Evolutionary conservation across 2,113 vertebrate genomes (phyloP).

Genomic region (Arenaria interpres): DNA sequence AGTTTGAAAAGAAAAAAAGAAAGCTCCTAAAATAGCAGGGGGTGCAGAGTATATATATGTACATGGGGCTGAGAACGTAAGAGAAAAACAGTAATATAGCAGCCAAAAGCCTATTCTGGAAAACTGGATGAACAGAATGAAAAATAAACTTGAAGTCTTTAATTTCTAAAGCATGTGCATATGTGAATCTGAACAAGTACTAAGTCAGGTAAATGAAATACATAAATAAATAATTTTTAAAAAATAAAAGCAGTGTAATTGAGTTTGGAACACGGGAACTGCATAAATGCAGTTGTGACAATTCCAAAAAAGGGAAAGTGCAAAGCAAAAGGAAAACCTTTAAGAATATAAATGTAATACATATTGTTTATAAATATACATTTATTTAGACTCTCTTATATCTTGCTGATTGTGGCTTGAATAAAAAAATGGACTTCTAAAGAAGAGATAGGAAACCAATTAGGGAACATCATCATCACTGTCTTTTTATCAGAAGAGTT

Average conservation of each 20-base stretch:
- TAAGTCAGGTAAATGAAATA: not conserved
- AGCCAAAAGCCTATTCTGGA: not conserved
- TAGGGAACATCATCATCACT: not conserved
- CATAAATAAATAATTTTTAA: not conserved
- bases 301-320: not conserved
- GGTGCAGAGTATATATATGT: not conserved
- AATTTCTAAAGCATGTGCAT: not conserved
- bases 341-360: not conserved
- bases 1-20: not conserved
- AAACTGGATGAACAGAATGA: not conserved
- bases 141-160: not conserved
- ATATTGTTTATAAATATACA: not conserved
- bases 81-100: not conserved
- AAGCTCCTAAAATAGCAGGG: not conserved
- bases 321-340: not conserved
- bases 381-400: not conserved
- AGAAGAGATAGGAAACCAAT: not conserved
- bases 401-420: not conserved
- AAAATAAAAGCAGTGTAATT: not conserved
- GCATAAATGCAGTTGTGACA: not conserved
- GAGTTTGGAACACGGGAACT: not conserved
- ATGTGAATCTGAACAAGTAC: not conserved
- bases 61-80: not conserved
- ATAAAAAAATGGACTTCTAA: not conserved
- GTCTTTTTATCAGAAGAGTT: conserved; percentile 1